Percentiles rank a stretch among this genome's conserved stretches.
Conservation (phyloP, 1,140 invertebrate genomes). For the Nomia melanderi region DNA sequence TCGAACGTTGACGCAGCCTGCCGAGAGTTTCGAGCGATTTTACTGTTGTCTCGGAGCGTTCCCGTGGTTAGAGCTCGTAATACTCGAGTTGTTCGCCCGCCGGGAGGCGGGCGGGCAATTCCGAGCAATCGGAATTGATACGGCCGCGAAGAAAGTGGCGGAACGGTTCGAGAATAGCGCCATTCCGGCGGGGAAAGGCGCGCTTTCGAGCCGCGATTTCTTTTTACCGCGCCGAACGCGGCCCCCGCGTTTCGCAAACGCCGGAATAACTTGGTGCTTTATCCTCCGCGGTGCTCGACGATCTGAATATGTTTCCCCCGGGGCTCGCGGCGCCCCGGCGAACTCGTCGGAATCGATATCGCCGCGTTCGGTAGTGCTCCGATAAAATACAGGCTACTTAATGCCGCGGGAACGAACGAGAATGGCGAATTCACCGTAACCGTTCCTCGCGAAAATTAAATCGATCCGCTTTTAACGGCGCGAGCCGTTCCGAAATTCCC, state of each 20-base stretch:
- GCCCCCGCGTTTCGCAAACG: background rate
- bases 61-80: too few species aligned
- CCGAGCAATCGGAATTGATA: background rate
- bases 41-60: too few species aligned
- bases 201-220: background rate
- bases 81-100: background rate
- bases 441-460: background rate
- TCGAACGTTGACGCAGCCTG: too few species aligned
- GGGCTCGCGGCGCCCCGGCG: background rate
- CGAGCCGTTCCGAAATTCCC: too few species aligned
- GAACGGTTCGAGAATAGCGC: background rate
- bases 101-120: background rate
- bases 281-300: slow-evolving; percentile 11
- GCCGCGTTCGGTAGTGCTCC: background rate
- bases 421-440: background rate
- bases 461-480: background rate
- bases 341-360: slow-evolving; percentile 17
- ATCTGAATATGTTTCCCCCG: slow-evolving; percentile 28
- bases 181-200: background rate
- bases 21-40: too few species aligned
- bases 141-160: background rate
- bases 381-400: slow-evolving; percentile 14
- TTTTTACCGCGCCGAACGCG: background rate
- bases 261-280: slow-evolving; percentile 28
- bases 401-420: too few species aligned